phyloP scores from a whole-genome alignment of 2,888 invertebrate genomes.

The Eupeodes latifasciatus region DNA sequence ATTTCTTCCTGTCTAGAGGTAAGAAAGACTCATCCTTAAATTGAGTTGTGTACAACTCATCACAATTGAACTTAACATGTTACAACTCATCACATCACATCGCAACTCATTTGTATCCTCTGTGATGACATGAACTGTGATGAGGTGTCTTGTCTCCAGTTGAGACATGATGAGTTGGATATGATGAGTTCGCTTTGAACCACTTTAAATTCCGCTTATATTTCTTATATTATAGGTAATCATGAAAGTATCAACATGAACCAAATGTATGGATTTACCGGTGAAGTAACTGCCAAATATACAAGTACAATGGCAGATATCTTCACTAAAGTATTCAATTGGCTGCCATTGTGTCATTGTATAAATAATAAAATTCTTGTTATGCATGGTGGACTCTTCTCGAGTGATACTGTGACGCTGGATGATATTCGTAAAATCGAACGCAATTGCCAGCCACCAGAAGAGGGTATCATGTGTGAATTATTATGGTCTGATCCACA shows the following conservation, averaged over 20 bases:
- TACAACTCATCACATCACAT: no score
- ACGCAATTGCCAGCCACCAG: slow-evolving; percentile 98
- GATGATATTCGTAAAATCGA: slow-evolving; percentile 95
- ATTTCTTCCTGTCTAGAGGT: slow-evolving; percentile 99
- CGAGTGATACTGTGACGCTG: slow-evolving; percentile 95
- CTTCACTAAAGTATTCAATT: slow-evolving; percentile 99
- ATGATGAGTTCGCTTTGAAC: no score
- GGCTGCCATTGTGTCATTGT: slow-evolving; percentile 97
- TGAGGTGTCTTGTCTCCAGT: no score
- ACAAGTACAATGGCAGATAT: slow-evolving; percentile 97
- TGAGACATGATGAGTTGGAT: no score
- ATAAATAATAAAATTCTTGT: slow-evolving; percentile 93
- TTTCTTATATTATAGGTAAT: slow-evolving; percentile 89
- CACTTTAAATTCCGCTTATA: no score
- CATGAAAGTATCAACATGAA: slow-evolving; percentile 99
- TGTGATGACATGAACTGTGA: no score
- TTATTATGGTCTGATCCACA: slow-evolving; percentile 99
- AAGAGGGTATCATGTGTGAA: slow-evolving; percentile 99
- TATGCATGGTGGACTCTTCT: slow-evolving; percentile 99
- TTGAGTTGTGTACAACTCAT: no score
- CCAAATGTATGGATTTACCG: slow-evolving; percentile 99
- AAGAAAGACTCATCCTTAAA: slow-evolving; percentile 79
- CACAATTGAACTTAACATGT: no score
- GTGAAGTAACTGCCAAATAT: slow-evolving; percentile 98
- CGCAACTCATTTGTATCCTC: no score